Base-by-base conservation (phyloP, 1,140 invertebrate genomes). In the Steinernema khuongi region DNA sequence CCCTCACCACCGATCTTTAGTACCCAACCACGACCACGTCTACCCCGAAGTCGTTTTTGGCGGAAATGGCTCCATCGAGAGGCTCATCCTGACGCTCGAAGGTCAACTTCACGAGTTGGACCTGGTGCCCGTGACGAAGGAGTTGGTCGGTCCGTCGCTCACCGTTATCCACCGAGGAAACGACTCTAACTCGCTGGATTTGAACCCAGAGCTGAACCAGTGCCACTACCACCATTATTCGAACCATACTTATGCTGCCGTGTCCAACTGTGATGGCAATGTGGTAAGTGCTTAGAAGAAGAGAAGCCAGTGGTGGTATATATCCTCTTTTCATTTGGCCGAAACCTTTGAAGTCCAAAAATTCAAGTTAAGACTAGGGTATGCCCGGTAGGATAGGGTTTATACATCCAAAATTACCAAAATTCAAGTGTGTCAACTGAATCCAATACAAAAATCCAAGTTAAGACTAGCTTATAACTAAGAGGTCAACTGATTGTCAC, bases 221-320 rank as follows among this genome's bases (percentile, higher is more conserved):
- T 81, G 80, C 67, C 83, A 83, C 73, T 83, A 73, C 70, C 79
- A 81, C 26, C 78, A 81, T 50, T 43, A 67, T 1, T 85, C 83
- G 19, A 85, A 84, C 50, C 30, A 76, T 26, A 81, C 81, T 18
- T 71, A 71, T 68, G 84, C 82, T n/a, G 81, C 83, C 19, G 77
- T 84, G 33, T 75, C 71, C 29, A 85, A 72, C 30, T 84, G 83
- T 73, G 83, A 85, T 71, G 82, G 70, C 1, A 60, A 66, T 73
- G 60, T 84, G 68, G 80, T 83, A 68, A 32, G 67, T 66, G 11
- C 19, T 30, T 1, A 19, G 36, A 22, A 70, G 29, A 60, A 28
- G n/a, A 32, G 72, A 19, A 31, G 44, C 32, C 44, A 26, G 32
- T 68, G 31, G 30, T 67, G 0, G 30, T 31, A 71, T 31, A 18